A percentile compares a stretch with the other conserved stretches of the same genome.
Evolutionary conservation across 2,888 invertebrate species (phyloP).

Genomic region (Dicyrtomina minuta): DNA sequence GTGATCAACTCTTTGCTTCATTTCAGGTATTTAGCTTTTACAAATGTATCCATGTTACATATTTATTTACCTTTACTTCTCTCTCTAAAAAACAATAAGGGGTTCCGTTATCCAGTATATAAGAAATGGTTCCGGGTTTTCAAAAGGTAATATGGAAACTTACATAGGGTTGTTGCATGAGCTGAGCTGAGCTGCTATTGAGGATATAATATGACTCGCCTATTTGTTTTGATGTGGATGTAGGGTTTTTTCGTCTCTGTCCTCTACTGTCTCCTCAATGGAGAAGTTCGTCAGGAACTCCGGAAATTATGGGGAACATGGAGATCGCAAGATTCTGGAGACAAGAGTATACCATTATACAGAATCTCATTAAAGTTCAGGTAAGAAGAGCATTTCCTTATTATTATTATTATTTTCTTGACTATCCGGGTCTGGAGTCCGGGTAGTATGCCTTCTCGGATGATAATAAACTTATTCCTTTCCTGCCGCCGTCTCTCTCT

Average conservation of each 20-base stretch:
- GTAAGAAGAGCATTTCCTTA: slow-evolving; percentile 7
- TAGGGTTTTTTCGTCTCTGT: slow-evolving; percentile 71
- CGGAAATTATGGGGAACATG: slow-evolving; percentile 55
- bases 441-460: not conserved
- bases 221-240: no score
- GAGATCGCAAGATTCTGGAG: slow-evolving; percentile 48
- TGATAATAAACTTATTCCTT: no score
- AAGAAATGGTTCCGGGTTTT: no score
- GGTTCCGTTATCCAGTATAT: no score
- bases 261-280: slow-evolving; percentile 70
- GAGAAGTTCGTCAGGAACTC: slow-evolving; percentile 66
- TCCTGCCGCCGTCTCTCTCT: no score
- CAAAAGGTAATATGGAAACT: no score
- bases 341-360: slow-evolving; percentile 22
- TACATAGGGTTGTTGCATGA: no score
- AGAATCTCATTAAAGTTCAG: slow-evolving; percentile 28
- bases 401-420: not conserved
- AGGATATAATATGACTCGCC: no score
- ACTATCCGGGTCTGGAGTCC: not conserved
- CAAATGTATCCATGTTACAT: no score
- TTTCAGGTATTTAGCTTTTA: slow-evolving; percentile 69
- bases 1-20: slow-evolving; percentile 68
- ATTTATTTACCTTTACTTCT: no score
- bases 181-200: no score
- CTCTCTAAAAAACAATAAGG: no score